These are phyloP conservation scores for Ophion slaviceki DNA, from an alignment of 2,888 invertebrate species.

Conservation along the genomic window DNA sequence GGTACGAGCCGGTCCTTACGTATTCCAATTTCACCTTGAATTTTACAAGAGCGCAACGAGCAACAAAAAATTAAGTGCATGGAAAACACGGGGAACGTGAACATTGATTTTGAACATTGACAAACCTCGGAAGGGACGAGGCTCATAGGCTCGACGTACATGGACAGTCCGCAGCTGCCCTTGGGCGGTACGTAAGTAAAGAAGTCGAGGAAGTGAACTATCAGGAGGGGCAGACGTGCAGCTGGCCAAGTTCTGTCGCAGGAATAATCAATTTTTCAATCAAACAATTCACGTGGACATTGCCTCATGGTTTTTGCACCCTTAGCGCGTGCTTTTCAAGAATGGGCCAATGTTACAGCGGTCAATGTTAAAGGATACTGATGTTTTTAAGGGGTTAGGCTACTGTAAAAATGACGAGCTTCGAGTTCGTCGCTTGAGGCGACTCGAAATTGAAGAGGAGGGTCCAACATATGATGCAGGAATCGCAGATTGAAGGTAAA, in stretches of 20 bases:
- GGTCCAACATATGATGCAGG: too few species aligned
- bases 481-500: too few species aligned
- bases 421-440: too few species aligned
- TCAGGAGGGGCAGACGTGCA: conserved; percentile 76
- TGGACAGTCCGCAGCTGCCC: conserved; percentile 79
- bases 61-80: background rate
- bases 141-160: conserved; percentile 77
- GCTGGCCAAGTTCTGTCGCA: conserved; percentile 76
- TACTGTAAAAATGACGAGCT: too few species aligned
- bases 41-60: background rate
- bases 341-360: too few species aligned
- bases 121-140: conserved; percentile 76
- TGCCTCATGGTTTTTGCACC: too few species aligned
- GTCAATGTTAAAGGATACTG: too few species aligned
- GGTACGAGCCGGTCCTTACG: conserved; percentile 70
- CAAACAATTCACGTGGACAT: background rate
- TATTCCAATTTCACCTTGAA: conserved; percentile 76
- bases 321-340: too few species aligned
- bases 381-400: too few species aligned
- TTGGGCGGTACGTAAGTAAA: conserved; percentile 79
- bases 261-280: conserved; percentile 13
- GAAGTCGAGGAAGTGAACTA: conserved; percentile 79
- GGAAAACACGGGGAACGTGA: background rate
- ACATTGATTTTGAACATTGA: background rate
- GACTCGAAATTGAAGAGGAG: too few species aligned